Conservation (phyloP, 2,888 invertebrate genomes). For the Dicyrtomina minuta region DNA sequence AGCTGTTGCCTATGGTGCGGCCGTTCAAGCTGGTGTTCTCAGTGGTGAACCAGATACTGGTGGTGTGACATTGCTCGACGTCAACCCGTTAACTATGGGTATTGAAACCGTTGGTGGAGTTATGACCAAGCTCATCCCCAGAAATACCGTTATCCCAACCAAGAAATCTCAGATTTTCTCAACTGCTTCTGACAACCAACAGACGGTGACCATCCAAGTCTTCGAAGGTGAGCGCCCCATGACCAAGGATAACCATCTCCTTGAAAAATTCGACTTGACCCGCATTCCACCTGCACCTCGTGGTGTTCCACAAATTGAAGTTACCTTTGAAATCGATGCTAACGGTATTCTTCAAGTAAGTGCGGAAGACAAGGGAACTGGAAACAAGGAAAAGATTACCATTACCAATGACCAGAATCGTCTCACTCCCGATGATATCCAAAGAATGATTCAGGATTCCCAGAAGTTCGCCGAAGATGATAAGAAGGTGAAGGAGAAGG, state of each 20-base stretch:
- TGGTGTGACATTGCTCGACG: slow-evolving; percentile 93
- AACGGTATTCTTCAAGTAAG: too few relatives aligned
- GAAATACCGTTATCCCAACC: slow-evolving; percentile 98
- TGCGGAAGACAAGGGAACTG: too few relatives aligned
- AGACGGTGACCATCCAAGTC: slow-evolving; percentile 97
- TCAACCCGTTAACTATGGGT: slow-evolving; percentile 97
- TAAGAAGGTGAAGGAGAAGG: slow-evolving; percentile 88
- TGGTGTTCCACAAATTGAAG: too few relatives aligned
- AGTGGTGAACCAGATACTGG: slow-evolving; percentile 97
- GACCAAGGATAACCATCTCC: slow-evolving; percentile 98
- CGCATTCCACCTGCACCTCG: slow-evolving; percentile 95
- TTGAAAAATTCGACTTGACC: slow-evolving; percentile 97
- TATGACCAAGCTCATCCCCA: slow-evolving; percentile 96
- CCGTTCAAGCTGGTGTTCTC: slow-evolving; percentile 97
- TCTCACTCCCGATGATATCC: slow-evolving; percentile 98
- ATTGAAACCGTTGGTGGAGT: slow-evolving; percentile 99
- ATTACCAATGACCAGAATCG: too few relatives aligned
- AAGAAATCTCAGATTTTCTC: slow-evolving; percentile 99
- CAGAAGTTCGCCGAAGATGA: slow-evolving; percentile 99
- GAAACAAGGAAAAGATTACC: too few relatives aligned
- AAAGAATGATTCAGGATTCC: slow-evolving; percentile 98
- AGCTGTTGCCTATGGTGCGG: slow-evolving; percentile 58
- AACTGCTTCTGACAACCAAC: too few relatives aligned
- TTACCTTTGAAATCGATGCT: too few relatives aligned
- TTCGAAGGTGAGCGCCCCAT: slow-evolving; percentile 99